Evolutionary conservation across 2,113 vertebrate genomes (phyloP), one percentile per base, ranked within the genome.

Genomic region (Perognathus longimembris): DNA sequence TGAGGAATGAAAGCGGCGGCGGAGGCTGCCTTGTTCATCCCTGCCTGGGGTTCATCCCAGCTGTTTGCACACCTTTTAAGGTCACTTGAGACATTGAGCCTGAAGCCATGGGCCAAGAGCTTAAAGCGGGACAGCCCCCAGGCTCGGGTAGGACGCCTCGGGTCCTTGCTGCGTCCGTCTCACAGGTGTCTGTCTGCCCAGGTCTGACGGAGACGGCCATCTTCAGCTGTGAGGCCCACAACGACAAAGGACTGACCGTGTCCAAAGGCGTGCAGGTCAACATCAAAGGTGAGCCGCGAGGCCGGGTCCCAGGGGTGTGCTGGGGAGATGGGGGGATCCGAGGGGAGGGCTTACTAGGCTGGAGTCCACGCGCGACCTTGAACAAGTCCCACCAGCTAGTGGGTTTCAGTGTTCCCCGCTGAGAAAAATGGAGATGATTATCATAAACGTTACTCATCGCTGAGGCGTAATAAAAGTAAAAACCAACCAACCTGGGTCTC

Each of bases 211-310:
- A 98, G 90, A 77, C 95, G 0, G 98, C 99, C 0, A 96, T 97
- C 90, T 99, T 99, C 98, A 99, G 99, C 92, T 99, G 99, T 21
- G 99, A 99, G 95, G 99, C 99, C 40, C 96, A 98, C 96, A 99
- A 99, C 81, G 70, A 74, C 0, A 99, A 98, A 95, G 99, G 99
- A 6, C 96, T 99, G 92, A 97, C 98, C 0, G 98, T 98, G 0
- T 99, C 98, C 93, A 98, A 95, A 88, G 99, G 98, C 0, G 98
- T 98, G 64, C 98, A 98, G 38, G 91, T 99, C 97, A 98, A 99
- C 91, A 97, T 99, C 69, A 99, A 99, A 99, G 99, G 99, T 99
- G 96, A 96, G 97, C 0, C 0, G 7, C 18, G 15, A 28, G 17
- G 61, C 30, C 3, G 32, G 2, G 30, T 28, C 30, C 22, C 0